Evolutionary conservation across 2,888 invertebrate species (phyloP), one percentile per base, ranked within the genome.

Genomic region (Hipparchia sbordonii): DNA sequence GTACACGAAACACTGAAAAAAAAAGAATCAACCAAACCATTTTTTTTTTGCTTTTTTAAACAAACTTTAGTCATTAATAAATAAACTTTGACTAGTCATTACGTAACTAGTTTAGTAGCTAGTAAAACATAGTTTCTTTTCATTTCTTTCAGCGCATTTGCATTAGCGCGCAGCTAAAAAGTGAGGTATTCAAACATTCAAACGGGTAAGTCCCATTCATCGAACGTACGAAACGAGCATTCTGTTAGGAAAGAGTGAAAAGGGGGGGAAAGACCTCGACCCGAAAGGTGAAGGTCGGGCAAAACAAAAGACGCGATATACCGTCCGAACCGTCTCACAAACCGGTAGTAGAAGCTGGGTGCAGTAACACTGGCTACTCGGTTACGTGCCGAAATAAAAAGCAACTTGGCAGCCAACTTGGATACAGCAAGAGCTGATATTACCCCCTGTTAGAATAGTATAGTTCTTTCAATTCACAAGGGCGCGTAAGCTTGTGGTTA

Each of bases 351-450:
- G 77, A 79, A 77, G 77, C 79, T 77, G 79, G 72, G 74, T 78
- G 77, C 75, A 74, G 74, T 79, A 85, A 85, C 89, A 86, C 82
- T 82, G 82, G 89, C 89, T 87, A 89, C 91, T 86, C 88, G 85
- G 86, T 87, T 89, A 89, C 90, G 86, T 83, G 80, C 79, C 76
- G 79, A 81, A 82, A 87, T 85, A 88, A 89, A 80, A 81, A 79
- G 81, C 84, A 56, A 74, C 74, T 72, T 72, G 67, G 67, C 60
- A 67, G 45, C 33, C 62, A 68, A 73, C 67, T 70, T 63, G 73
- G 74, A 81, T 61, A 54, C 80, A 0, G 82, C 79, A 78, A 81
- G 88, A 91, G 91, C 48, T 83, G 88, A 61, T 81, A 56, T 46
- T 71, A 75, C 78, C 12, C 60, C 33, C 60, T 6, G 2, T n/a